Base-by-base conservation (phyloP, 2,888 invertebrate species). In the Dione vanillae region DNA sequence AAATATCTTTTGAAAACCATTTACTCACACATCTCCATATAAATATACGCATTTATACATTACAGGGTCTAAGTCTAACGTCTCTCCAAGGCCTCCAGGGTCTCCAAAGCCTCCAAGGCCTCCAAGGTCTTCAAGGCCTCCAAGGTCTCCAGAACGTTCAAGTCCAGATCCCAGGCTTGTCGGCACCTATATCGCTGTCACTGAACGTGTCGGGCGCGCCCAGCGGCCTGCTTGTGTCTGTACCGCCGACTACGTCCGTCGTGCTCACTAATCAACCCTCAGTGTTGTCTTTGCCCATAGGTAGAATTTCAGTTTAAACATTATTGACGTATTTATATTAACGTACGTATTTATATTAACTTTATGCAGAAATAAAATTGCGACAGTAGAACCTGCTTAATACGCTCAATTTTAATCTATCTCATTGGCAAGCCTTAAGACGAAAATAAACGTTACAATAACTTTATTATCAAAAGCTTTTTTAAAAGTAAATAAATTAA, bases 171-270 rank as follows among this genome's bases (percentile, higher is more conserved):
- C 96, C 97, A 12, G 97, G 97, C 51, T 94, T 97, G 69, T 95
- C 97, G n/a, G 97, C 97, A 77, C 97, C 97, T 6, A 97, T 97
- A 78, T 97, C 97, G 64, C 90, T 97, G 79, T 96, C 96, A 51
- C 88, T 97, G 72, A 96, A 95, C 79, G 95, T 96, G 75, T 96
- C 96, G 49, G 95, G 96, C 43, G 95, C 96, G 45, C 94, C 94
- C 9, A 92, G 92, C 64, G 96, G 96, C 61, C 92, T 96, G 70
- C 91, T 96, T 70, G 96, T 96, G 69, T 96, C 96, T 52, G 95
- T 96, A 74, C 96, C 96, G 70, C 88, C 94, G 61, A 89, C 94
- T 68, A 88, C 91, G 2, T 89, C 92, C 68, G 94, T 87, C 43
- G 92, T 90, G 77, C 93, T 84, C 82, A 92, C 83, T 75, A 95